These are phyloP conservation scores for Rhimphoctona megacephalus DNA, from an alignment of 2,888 invertebrate genomes.

Conservation along the genomic window DNA sequence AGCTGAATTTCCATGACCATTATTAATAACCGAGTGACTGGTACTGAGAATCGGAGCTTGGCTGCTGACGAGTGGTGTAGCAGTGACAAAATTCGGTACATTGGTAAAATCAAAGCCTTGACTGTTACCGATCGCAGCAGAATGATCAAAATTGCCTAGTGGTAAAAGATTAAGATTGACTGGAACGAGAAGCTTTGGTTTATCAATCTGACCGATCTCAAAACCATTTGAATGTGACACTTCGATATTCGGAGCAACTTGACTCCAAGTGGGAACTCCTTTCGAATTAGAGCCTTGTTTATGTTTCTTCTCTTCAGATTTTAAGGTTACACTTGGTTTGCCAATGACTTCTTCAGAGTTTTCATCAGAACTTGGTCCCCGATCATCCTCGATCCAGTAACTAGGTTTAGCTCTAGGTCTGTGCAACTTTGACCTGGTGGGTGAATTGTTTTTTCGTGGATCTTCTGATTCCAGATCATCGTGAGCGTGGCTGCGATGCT, in stretches of 20 bases:
- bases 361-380: constrained; percentile 69
- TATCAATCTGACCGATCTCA: constrained; percentile 79
- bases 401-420: constrained; percentile 70
- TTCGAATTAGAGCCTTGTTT: constrained; percentile 63
- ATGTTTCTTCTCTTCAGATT: constrained; percentile 47
- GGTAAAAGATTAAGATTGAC: constrained; percentile 81
- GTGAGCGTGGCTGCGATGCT: constrained; percentile 76
- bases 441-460: constrained; percentile 72
- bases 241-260: constrained; percentile 79
- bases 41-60: constrained; percentile 75
- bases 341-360: constrained; percentile 71
- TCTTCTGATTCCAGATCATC: constrained; percentile 68
- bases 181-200: constrained; percentile 80
- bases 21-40: constrained; percentile 58
- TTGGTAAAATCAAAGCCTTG: constrained; percentile 85
- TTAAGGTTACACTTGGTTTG: constrained; percentile 42
- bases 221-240: constrained; percentile 78
- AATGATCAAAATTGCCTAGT: constrained; percentile 84
- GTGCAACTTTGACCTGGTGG: constrained; percentile 52
- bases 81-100: constrained; percentile 77
- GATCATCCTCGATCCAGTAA: constrained; percentile 76
- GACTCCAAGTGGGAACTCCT: constrained; percentile 77
- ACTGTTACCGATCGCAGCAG: constrained; percentile 84
- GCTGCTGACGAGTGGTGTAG: constrained; percentile 75
- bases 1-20: constrained; percentile 21